A percentile compares a stretch with the other conserved stretches of the same genome.
phyloP scores from a whole-genome alignment of 2,888 invertebrate species.

The Caenorhabditis macrosperma region DNA sequence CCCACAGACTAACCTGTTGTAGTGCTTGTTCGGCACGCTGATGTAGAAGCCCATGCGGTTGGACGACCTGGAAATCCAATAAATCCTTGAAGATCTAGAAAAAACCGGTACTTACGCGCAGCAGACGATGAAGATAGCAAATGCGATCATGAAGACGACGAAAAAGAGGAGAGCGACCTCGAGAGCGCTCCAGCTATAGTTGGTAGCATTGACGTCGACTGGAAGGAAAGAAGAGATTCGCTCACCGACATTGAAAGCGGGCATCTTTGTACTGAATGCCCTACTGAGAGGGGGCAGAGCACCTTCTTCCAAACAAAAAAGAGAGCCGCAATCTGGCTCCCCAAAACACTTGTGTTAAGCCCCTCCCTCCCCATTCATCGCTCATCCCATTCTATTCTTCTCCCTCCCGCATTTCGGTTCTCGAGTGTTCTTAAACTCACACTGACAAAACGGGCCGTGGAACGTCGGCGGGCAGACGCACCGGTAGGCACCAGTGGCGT shows the following conservation, averaged over 20 bases:
- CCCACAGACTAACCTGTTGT: conserved; percentile 53
- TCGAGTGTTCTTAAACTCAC: conserved; percentile 30
- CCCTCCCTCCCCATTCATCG: conserved; percentile 18
- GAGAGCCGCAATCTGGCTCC: conserved; percentile 1
- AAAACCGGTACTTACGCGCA: conserved; percentile 52
- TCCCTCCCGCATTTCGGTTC: neutral
- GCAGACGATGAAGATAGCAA: conserved; percentile 56
- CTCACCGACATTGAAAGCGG: conserved; percentile 30
- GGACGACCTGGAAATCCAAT: conserved; percentile 40
- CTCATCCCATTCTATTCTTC: conserved; percentile 17
- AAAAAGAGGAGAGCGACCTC: conserved; percentile 53
- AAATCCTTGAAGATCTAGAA: neutral
- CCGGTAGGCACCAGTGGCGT: conserved; percentile 39
- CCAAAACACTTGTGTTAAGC: conserved; percentile 50
- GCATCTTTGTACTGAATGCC: conserved; percentile 25
- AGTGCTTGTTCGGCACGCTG: conserved; percentile 58
- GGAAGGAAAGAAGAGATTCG: conserved; percentile 24
- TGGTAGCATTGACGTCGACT: conserved; percentile 53
- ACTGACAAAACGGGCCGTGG: conserved; percentile 63
- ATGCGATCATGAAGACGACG: conserved; percentile 54
- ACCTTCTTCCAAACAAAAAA: conserved; percentile 20
- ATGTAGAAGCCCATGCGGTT: conserved; percentile 60
- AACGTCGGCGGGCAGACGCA: conserved; percentile 51
- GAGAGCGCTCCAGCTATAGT: conserved; percentile 49
- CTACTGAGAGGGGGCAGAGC: neutral